phyloP scores from a whole-genome alignment of 2,888 invertebrate species.

The Gastrophysa polygoni region DNA sequence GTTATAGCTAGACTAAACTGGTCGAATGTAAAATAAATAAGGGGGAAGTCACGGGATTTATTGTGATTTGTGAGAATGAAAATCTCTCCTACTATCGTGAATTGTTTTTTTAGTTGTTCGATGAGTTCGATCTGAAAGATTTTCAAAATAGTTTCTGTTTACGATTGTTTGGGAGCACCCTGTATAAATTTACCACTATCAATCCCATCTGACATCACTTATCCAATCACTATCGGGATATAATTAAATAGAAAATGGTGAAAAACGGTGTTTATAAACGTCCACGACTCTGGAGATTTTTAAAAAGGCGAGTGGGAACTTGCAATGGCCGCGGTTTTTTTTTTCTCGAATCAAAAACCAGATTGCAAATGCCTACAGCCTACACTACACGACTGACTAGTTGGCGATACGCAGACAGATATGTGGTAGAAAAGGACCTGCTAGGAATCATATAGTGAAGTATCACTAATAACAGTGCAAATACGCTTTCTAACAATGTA shows the following conservation, averaged over 20 bases:
- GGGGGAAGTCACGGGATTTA: conserved; percentile 2
- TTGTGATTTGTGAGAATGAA: conserved; percentile 9
- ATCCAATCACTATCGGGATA: conserved; percentile 5
- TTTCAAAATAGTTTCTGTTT: no score
- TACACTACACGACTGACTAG: conserved; percentile 31
- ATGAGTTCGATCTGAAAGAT: no score
- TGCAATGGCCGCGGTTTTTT: conserved; percentile 17
- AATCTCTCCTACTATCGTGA: no score
- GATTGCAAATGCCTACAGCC: conserved; percentile 32
- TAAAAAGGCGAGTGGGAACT: conserved; percentile 15
- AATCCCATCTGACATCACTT: no score
- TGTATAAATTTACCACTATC: no score
- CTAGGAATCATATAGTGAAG: no score
- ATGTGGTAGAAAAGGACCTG: no score
- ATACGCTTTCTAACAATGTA: no score
- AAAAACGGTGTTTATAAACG: background rate
- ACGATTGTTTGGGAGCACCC: no score
- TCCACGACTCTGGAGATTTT: conserved; percentile 19
- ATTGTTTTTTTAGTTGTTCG: no score
- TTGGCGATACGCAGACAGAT: conserved; percentile 14
- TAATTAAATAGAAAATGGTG: conserved; percentile 11
- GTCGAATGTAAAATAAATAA: conserved; percentile 15
- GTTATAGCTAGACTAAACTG: conserved; percentile 10
- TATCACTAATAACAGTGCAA: no score
- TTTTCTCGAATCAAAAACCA: conserved; percentile 24